Base-by-base conservation (phyloP, 2,797 vertebrate genomes). In the Pangasius krempfi region DNA sequence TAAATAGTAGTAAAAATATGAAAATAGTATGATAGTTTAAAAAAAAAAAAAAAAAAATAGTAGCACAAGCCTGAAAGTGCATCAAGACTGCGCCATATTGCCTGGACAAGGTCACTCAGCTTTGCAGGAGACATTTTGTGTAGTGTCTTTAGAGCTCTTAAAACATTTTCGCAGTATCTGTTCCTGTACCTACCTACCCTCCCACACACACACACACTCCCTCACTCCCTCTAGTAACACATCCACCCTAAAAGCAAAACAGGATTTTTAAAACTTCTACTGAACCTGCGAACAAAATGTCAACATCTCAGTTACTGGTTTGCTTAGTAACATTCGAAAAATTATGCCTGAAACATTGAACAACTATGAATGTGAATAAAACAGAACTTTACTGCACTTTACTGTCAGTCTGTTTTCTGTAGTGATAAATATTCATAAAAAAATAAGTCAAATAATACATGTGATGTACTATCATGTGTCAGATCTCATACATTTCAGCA, bases 191-290 rank as follows among this genome's bases (percentile, higher is more conserved):
- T 44, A 44, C 73, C 14, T 1, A 54, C 52, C 3, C 8, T 14
- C 12, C 12, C 52, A 52, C 52, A 44, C 4, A 22, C 44, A 66
- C 50, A 86, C 72, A 22, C 80, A 27, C 50, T 50, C 40, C 54
- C 76, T n/a, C 73, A 30, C 81, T 1, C 66, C 9, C 1, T 66
- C 14, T 66, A n/a, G 70, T 27, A 62, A 60, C 44, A 52, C 81
- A 62, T 88, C 88, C 68, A 72, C 5, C 50, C 30, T 58, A 33
- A 64, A 52, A 91, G 91, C 88, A 93, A 94, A 93, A 92, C 20
- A 58, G 3, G n/a, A 56, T 33, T 33, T 30, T 52, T n/a, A 16
- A 78, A 78, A 78, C 44, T n/a, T 44, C 86, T 93, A 94, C 92
- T 92, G 93, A 79, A 86, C 88, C 58, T 27, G 58, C 88, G 64